A percentile compares a stretch with the other conserved stretches of the same genome.
These are phyloP conservation scores for Xyrichtys novacula DNA, from an alignment of 2,797 vertebrate species.

Conservation along the genomic window DNA sequence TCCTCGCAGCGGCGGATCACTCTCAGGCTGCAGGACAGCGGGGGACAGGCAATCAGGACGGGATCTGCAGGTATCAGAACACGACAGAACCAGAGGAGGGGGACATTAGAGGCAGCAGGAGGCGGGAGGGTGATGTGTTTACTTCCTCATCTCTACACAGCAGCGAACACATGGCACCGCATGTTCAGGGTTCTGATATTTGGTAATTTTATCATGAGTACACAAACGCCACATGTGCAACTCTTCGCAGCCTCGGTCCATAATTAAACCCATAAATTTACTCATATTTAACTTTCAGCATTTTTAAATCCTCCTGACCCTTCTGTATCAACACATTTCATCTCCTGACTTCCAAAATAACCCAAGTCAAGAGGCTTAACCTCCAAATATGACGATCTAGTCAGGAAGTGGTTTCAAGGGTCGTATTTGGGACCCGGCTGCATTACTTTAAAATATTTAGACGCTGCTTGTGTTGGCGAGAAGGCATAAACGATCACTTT, in stretches of 20 bases:
- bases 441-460: not conserved
- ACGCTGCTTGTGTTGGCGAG: conserved; percentile 6
- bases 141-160: conserved; percentile 6
- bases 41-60: conserved; percentile 74
- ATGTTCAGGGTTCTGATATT: not conserved
- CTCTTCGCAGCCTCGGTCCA: not conserved
- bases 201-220: not conserved
- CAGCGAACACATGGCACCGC: not conserved
- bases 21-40: conserved; percentile 58
- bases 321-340: not conserved
- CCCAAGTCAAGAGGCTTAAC: not conserved
- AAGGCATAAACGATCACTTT: conserved; percentile 45
- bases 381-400: not conserved
- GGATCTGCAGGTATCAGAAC: conserved; percentile 45
- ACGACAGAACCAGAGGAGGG: not conserved
- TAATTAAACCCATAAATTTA: not conserved
- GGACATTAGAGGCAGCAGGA: conserved; percentile 26
- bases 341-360: not conserved
- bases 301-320: conserved; percentile 16
- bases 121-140: conserved; percentile 51
- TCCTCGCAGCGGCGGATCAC: conserved; percentile 68
- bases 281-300: conserved; percentile 21
- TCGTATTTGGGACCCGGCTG: not conserved
- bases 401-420: too few relatives aligned
- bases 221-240: not conserved